Conservation (phyloP, 2,888 invertebrate genomes). For the Nycteola revayana region DNA sequence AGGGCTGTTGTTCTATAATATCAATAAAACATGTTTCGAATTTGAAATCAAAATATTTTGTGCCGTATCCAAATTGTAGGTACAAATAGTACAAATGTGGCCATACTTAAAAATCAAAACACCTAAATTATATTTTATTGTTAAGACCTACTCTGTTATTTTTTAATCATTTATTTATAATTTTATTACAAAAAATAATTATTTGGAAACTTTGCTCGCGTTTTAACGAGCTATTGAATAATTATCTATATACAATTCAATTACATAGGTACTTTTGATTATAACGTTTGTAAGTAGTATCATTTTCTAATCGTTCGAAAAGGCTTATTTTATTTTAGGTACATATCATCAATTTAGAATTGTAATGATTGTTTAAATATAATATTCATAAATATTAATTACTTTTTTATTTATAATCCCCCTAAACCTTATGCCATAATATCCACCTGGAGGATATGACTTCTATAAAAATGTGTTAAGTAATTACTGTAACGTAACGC, state of each 20-base stretch:
- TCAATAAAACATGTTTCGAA: too few species aligned
- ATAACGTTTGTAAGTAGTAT: slow-evolving; percentile 18
- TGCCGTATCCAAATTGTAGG: too few species aligned
- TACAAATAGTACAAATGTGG: too few species aligned
- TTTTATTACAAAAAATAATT: not conserved
- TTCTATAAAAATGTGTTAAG: too few species aligned
- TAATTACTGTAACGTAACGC: too few species aligned
- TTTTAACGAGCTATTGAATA: slow-evolving; percentile 39
- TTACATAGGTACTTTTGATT: not conserved
- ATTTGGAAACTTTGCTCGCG: slow-evolving; percentile 30
- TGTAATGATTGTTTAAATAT: slow-evolving; percentile 44
- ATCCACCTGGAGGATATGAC: too few species aligned
- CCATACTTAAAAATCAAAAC: too few species aligned
- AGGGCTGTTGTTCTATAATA: too few species aligned
- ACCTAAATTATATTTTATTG: not conserved
- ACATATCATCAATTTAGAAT: slow-evolving; percentile 45
- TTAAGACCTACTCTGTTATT: too few species aligned
- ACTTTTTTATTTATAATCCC: too few species aligned
- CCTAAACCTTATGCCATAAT: too few species aligned
- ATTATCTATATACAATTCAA: slow-evolving; percentile 10
- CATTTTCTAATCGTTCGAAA: slow-evolving; percentile 31
- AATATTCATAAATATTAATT: slow-evolving; percentile 30
- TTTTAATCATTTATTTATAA: not conserved
- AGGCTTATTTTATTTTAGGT: slow-evolving; percentile 35
- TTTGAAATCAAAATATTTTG: too few species aligned